Conservation (phyloP, 2,113 vertebrate genomes). For the Tragelaphus imberbis region DNA sequence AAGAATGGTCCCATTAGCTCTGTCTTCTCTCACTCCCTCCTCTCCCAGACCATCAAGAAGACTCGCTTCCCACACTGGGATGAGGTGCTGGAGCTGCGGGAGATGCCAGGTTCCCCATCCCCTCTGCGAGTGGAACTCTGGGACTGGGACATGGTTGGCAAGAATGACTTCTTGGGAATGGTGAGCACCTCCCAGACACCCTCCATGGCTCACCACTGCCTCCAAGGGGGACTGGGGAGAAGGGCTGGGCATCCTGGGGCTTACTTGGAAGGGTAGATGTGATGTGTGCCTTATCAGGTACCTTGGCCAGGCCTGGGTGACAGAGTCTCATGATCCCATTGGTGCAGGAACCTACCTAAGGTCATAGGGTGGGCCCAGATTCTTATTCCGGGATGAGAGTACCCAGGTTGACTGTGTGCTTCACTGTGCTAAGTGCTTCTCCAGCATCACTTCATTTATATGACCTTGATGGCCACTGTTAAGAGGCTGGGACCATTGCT, state of each 20-base stretch:
- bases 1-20: neutral
- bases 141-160: slow-evolving; percentile 97
- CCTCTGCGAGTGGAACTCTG: slow-evolving; percentile 85
- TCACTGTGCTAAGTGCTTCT: neutral
- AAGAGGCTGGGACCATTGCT: neutral
- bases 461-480: neutral
- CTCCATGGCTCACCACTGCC: neutral
- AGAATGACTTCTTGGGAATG: slow-evolving; percentile 92
- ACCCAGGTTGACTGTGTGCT: neutral
- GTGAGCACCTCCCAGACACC: slow-evolving; percentile 69
- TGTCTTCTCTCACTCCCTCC: neutral
- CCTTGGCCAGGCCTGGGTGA: neutral
- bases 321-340: too few species aligned
- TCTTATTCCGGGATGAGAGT: neutral
- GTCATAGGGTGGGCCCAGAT: neutral
- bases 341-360: neutral
- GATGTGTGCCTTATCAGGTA: neutral
- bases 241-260: neutral
- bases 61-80: slow-evolving; percentile 92
- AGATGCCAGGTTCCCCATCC: slow-evolving; percentile 65
- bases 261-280: neutral
- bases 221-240: neutral
- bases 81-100: slow-evolving; percentile 85
- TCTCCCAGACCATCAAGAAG: slow-evolving; percentile 89
- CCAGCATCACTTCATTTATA: neutral